Evolutionary conservation across 2,888 invertebrate genomes (phyloP).

Genomic region (Tipula confusa): DNA sequence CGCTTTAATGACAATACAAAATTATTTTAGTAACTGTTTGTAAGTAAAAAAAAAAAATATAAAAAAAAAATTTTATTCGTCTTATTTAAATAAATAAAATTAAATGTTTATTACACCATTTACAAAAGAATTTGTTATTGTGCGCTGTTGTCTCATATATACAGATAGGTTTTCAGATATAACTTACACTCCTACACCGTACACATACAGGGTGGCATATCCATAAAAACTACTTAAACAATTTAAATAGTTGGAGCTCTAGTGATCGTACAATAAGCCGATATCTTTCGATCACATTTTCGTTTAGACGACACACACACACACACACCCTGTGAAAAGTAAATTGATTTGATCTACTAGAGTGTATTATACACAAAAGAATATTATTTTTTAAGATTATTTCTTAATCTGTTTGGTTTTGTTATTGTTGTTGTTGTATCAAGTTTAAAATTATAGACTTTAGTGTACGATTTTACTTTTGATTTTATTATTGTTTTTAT

Average conservation of each 20-base stretch:
- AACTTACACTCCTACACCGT: background rate
- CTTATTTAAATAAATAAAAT: constrained; percentile 3
- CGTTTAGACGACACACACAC: no score
- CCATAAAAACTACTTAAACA: no score
- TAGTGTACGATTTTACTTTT: background rate
- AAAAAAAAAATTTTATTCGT: background rate
- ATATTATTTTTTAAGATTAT: background rate
- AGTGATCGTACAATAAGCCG: no score
- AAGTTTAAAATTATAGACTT: background rate
- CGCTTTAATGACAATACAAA: constrained; percentile 3
- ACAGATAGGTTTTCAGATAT: background rate
- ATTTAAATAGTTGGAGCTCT: no score
- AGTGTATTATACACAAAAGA: no score
- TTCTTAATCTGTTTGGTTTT: background rate
- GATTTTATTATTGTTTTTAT: background rate
- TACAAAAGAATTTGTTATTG: background rate
- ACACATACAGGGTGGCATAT: no score
- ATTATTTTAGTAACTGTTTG: background rate
- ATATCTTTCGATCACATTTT: no score
- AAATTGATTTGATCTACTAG: background rate
- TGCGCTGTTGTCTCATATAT: background rate
- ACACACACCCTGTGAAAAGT: no score
- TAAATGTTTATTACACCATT: constrained; percentile 13
- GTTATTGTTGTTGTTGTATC: background rate
- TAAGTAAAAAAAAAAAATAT: background rate